Evolutionary conservation across 2,113 vertebrate genomes (phyloP).

Genomic region (Glaucomys volans): DNA sequence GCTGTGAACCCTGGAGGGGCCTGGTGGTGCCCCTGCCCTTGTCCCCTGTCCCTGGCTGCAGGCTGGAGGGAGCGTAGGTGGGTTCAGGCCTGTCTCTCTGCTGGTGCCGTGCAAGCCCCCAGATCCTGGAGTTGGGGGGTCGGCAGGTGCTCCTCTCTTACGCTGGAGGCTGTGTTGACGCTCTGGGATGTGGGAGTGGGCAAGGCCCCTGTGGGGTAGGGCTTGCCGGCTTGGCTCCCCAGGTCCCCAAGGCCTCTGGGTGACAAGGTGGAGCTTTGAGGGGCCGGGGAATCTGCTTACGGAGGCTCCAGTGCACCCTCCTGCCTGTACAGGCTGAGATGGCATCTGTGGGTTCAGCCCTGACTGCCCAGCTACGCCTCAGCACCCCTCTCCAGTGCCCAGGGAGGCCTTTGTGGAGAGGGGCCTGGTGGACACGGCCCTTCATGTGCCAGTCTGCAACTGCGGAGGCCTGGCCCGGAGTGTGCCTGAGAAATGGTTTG

Average conservation of each 20-base stretch:
- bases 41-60: fast-evolving
- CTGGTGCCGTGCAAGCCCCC: neutral
- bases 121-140: neutral
- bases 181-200: fast-evolving
- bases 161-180: fast-evolving
- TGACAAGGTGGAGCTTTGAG: fast-evolving
- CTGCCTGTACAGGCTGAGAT: fast-evolving
- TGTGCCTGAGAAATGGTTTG: fast-evolving
- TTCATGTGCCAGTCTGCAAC: fast-evolving
- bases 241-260: neutral
- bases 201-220: fast-evolving
- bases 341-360: fast-evolving
- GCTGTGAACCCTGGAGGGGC: fast-evolving
- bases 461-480: neutral
- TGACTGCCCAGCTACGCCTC: fast-evolving
- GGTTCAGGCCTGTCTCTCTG: neutral
- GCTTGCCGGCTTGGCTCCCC: too few relatives aligned
- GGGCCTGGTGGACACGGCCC: fast-evolving
- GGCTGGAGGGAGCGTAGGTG: neutral
- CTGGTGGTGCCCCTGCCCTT: neutral
- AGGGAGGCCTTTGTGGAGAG: fast-evolving
- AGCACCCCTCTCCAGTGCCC: fast-evolving
- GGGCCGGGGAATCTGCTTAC: too few relatives aligned
- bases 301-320: fast-evolving
- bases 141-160: neutral